Evolutionary conservation across 1,140 invertebrate species (phyloP), one percentile per base, ranked within the genome.

Genomic region (Melitaea cinxia): DNA sequence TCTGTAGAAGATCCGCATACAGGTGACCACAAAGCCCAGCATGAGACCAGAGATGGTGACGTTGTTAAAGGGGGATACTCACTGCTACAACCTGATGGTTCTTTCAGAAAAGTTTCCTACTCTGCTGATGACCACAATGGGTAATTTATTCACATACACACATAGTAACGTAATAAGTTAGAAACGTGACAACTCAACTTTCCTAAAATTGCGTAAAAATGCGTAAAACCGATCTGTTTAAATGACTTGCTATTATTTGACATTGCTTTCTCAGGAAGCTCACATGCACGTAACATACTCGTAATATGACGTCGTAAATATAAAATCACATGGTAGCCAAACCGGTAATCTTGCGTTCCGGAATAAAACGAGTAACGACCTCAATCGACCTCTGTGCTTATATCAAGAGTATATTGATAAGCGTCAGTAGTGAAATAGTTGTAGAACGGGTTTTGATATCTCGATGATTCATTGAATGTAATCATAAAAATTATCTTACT

Each of bases 1-100:
- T 85, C 82, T 54, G 91, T 92, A 24, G 82, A 87, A 24, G 92
- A 92, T 72, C 82, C 90, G 0, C 79, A 86, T 74, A 93, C 85
- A 72, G 91, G 93, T 7, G 91, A 92, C 73, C 83, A 89, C 68
- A 92, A 92, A 70, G 78, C 84, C 23, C 90, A 91, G 63, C 83
- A 91, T 33, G 91, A 92, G 75, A 77, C 54, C 50, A 84, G 92
- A 10, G 87, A 92, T 56, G 93, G 93, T 7, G 93, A 94, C 63
- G 73, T 93, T 5, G 93, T 94, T n/a, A 91, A 92, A 67, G 93
- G 93, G 0, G 92, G 91, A 63, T 93, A 93, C 80, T 92, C 91
- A 1, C 76, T 93, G 5, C 91, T 94, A 64, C 89, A 88, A 61
- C 81, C 82, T 24, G 85, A 91, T 68, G 88, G 84, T 37, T 77